Percentiles rank a stretch among this genome's conserved stretches.
phyloP scores from a whole-genome alignment of 2,113 vertebrate species.

The Paralichthys olivaceus region DNA sequence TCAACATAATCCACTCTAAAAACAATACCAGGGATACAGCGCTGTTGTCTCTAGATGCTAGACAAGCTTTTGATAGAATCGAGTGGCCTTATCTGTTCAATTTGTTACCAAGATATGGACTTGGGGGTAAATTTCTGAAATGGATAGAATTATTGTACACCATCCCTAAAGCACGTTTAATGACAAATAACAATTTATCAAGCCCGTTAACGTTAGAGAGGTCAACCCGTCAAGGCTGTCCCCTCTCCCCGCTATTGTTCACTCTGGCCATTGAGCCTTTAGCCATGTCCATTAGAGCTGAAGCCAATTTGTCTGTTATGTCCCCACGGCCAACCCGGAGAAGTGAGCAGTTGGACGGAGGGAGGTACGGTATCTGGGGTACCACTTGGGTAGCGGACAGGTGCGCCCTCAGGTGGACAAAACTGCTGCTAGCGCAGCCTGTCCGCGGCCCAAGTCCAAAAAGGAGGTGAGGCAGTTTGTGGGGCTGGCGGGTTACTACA shows the following conservation, averaged over 20 bases:
- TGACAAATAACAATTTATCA: not conserved
- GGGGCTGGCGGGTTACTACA: not conserved
- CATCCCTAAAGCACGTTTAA: not conserved
- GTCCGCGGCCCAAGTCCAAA: not conserved
- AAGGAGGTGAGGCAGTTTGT: not conserved
- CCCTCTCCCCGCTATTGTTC: not conserved
- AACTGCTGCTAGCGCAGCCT: not conserved
- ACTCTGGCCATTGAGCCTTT: not conserved
- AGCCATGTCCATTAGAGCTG: slow-evolving; percentile 2
- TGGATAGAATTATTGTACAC: no score
- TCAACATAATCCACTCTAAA: no score
- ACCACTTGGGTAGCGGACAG: not conserved
- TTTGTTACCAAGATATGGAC: no score
- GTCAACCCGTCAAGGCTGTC: not conserved
- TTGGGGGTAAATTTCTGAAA: no score
- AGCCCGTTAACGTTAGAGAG: not conserved
- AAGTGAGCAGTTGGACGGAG: not conserved
- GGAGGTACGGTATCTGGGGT: not conserved
- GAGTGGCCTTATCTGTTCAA: no score
- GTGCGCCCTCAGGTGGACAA: not conserved
- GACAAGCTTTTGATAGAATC: no score
- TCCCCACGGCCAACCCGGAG: not conserved
- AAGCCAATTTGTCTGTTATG: slow-evolving; percentile 15
- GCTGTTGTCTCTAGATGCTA: no score
- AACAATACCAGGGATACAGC: no score